Base-by-base conservation (phyloP, 1,140 invertebrate genomes). In the Temnothorax nylanderi region DNA sequence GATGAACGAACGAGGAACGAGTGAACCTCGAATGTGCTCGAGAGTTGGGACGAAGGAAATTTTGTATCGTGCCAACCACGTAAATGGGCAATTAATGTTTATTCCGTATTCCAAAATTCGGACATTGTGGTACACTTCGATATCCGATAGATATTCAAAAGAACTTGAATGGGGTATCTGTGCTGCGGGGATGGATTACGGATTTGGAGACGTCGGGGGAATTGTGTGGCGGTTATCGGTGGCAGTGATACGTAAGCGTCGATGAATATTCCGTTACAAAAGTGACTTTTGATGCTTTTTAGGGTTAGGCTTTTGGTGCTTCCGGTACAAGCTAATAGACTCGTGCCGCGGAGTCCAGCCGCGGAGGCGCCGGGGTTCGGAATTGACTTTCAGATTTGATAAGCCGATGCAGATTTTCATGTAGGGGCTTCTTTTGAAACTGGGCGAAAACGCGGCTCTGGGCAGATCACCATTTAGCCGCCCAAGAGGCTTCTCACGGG, bases 321-420 rank as follows among this genome's bases (percentile, higher is more conserved):
- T 67, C 32, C 47, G 77, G 41, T 60, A 84, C 54, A 47, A 74
- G 54, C 69, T 84, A 84, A 84, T 84, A 60, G 80, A 75, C 58
- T 84, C 54, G 54, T 47, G 54, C 69, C 41, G 54, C 13, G 34
- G 3, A 41, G 10, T 56, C 37, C 54, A 10, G 54, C 37, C 54
- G 41, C n/a, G 34, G 47, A 80, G 47, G 77, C 77, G 75, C 21
- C 58, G 21, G 37, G 26, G 41, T 18, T 26, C 26, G 32, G 69
- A 75, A 84, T 84, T 84, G 80, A 84, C 80, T 84, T 84, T 84
- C 69, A 84, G 54, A 84, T 84, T 84, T 56, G 80, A 82, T 82
- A 82, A 74, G 67, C 80, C 69, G 80, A 69, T 44, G 54, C 54
- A 37, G 69, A 82, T 37, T 74, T 44, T 69, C 47, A 16, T 44